Conservation (phyloP, 1,140 invertebrate species). For the Drosophila leontia region DNA sequence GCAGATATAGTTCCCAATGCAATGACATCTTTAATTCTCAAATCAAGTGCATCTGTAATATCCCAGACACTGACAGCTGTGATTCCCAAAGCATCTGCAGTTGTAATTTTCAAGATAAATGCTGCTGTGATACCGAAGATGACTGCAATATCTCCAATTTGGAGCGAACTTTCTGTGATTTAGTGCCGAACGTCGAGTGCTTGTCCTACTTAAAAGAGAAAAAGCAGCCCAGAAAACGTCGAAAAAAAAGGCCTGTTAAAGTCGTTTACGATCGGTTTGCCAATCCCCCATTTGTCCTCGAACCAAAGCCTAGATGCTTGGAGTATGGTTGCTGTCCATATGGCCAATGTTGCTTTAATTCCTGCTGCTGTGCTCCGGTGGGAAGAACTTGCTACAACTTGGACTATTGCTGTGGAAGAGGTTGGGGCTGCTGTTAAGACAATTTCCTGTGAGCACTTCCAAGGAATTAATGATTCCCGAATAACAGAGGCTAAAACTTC, state of each 20-base stretch:
- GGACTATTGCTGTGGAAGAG: conserved; percentile 1
- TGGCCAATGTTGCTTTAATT: background rate
- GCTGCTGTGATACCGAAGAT: conserved; percentile 5
- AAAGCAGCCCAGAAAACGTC: conserved; percentile 6
- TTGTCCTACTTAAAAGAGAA: conserved; percentile 36
- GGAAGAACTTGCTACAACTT: conserved; percentile 27
- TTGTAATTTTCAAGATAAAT: background rate
- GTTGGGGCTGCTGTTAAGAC: background rate
- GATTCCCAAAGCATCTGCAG: background rate
- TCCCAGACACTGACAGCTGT: too few species aligned
- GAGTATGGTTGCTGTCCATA: background rate
- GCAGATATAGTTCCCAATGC: too few species aligned
- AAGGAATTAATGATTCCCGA: background rate
- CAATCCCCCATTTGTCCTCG: conserved; percentile 44
- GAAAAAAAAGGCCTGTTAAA: conserved; percentile 12
- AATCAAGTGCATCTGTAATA: too few species aligned
- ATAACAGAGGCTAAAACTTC: too few species aligned
- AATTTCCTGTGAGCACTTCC: background rate
- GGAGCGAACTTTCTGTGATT: conserved; percentile 17
- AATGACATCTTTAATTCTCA: too few species aligned
- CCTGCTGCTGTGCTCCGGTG: conserved; percentile 8
- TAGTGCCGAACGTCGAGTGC: conserved; percentile 44
- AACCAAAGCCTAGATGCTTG: conserved; percentile 29
- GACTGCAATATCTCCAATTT: conserved; percentile 32
- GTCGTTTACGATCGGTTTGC: conserved; percentile 41